phyloP scores from a whole-genome alignment of 1,140 invertebrate species.

The Scaptodrosophila lebanonensis region DNA sequence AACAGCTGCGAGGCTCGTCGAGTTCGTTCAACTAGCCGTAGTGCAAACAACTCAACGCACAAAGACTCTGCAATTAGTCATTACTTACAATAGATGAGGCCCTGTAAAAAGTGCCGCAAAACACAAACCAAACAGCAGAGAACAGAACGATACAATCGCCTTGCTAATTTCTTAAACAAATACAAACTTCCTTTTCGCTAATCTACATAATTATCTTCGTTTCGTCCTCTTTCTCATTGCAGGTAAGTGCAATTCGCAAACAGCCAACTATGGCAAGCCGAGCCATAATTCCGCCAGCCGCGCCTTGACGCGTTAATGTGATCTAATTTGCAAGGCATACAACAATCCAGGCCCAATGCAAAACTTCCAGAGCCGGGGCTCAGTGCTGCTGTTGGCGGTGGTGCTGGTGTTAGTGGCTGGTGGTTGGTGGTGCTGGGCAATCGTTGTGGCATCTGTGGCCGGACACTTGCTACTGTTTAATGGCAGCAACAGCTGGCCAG shows the following conservation, averaged over 20 bases:
- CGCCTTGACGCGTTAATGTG: constrained; percentile 56
- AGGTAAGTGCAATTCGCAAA: constrained; percentile 57
- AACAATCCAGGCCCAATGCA: not conserved
- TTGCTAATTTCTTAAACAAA: constrained; percentile 63
- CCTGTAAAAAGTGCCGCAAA: constrained; percentile 5
- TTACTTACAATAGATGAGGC: constrained; percentile 25
- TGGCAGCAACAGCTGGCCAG: constrained; percentile 25
- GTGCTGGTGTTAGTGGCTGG: no score
- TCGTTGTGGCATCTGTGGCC: no score
- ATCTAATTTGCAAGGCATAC: constrained; percentile 65
- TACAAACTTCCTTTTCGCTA: constrained; percentile 55
- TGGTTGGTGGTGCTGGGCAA: no score
- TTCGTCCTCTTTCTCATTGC: constrained; percentile 27
- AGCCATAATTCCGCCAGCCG: constrained; percentile 34
- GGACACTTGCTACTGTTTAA: constrained; percentile 40
- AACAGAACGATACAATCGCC: constrained; percentile 27
- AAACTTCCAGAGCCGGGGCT: no score
- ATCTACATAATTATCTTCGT: constrained; percentile 55
- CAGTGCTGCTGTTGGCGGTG: no score
- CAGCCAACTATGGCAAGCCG: not conserved
- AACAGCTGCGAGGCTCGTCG: no score
- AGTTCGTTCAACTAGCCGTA: constrained; percentile 43
- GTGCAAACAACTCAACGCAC: constrained; percentile 24
- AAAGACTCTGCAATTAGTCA: constrained; percentile 53
- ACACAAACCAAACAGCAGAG: not conserved